phyloP scores from a whole-genome alignment of 2,113 vertebrate genomes.

The Potamarius usumacintae region DNA sequence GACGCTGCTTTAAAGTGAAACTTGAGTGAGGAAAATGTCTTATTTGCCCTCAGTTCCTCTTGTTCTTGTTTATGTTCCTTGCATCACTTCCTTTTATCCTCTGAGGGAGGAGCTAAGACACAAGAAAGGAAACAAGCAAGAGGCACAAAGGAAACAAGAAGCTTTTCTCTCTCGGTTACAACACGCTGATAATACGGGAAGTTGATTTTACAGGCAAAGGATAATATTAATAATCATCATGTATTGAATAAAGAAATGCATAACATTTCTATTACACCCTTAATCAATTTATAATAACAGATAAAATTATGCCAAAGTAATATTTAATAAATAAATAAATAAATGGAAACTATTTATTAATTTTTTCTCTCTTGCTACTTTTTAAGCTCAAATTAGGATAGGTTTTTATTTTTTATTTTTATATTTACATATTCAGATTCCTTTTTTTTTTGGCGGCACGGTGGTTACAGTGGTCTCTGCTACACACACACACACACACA shows the following conservation, averaged over 20 bases:
- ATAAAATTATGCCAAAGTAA: neutral
- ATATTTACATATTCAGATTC: too few relatives aligned
- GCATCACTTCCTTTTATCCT: conserved; percentile 15
- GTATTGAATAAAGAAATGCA: neutral
- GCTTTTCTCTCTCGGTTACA: neutral
- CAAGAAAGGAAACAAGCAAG: conserved; percentile 14
- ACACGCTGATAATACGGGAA: neutral
- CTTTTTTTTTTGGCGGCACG: too few relatives aligned
- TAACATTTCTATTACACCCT: neutral
- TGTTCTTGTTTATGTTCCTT: conserved; percentile 23
- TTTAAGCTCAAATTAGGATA: too few relatives aligned
- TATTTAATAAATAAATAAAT: too few relatives aligned
- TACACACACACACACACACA: conserved; percentile 32
- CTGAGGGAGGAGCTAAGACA: neutral
- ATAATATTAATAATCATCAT: neutral
- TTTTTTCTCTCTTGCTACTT: too few relatives aligned
- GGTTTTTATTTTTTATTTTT: too few relatives aligned
- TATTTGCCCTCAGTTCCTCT: conserved; percentile 3
- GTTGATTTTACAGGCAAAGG: neutral
- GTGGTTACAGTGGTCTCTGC: conserved; percentile 75
- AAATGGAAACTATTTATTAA: too few relatives aligned
- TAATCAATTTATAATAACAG: neutral
- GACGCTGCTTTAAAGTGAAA: conserved; percentile 9
- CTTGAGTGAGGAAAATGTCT: neutral
- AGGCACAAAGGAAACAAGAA: conserved; percentile 3